phyloP scores from a whole-genome alignment of 2,797 vertebrate genomes.

The Benthosema pterotum region DNA sequence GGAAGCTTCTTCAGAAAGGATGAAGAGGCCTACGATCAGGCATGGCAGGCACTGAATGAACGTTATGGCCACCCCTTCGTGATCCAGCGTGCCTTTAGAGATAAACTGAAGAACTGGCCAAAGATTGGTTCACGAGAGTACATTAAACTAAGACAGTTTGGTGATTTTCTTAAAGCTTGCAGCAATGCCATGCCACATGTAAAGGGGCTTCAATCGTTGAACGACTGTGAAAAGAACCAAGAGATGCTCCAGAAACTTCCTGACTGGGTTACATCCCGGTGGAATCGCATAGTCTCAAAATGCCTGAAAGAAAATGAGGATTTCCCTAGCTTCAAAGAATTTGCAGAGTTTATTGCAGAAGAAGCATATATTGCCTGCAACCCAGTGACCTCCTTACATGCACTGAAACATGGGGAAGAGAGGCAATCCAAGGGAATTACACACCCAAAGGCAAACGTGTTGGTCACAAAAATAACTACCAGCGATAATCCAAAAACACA shows the following conservation, averaged over 20 bases:
- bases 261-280: conserved; percentile 22
- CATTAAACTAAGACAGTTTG: conserved; percentile 21
- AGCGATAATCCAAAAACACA: background rate
- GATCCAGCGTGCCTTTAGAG: conserved; percentile 20
- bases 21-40: conserved; percentile 33
- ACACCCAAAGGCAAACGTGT: background rate
- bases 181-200: too few species aligned
- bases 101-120: conserved; percentile 20
- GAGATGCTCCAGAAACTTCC: conserved; percentile 28
- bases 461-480: background rate
- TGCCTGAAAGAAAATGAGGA: too few species aligned
- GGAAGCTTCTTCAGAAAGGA: conserved; percentile 39
- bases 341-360: too few species aligned
- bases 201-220: too few species aligned
- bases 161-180: too few species aligned
- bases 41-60: conserved; percentile 21
- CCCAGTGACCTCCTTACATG: too few species aligned
- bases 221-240: too few species aligned
- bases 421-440: background rate
- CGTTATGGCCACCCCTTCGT: conserved; percentile 26
- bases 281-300: conserved; percentile 26
- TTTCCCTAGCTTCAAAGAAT: too few species aligned
- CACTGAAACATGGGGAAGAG: too few species aligned
- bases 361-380: too few species aligned
- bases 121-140: conserved; percentile 19